These are phyloP conservation scores for Globia sparganii DNA, from an alignment of 2,888 invertebrate species.

Conservation along the genomic window DNA sequence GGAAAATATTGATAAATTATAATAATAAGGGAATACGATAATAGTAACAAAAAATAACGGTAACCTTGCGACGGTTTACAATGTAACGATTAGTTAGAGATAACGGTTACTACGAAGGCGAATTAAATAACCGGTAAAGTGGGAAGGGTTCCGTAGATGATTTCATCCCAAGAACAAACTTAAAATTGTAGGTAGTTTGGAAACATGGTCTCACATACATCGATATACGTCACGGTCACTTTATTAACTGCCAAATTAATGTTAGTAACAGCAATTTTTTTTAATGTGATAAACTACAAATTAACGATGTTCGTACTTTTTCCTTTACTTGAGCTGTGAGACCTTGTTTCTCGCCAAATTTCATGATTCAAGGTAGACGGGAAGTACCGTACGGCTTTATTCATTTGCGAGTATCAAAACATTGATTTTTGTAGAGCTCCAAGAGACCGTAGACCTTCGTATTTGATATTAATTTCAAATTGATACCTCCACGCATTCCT, in stretches of 20 bases:
- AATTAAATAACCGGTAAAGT: slow-evolving; percentile 17
- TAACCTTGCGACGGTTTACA: slow-evolving; percentile 34
- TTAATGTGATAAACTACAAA: neutral
- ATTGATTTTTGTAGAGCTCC: neutral
- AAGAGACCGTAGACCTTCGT: neutral
- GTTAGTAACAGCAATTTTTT: neutral
- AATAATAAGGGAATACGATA: slow-evolving; percentile 38
- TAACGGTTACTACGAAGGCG: slow-evolving; percentile 35
- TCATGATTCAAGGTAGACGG: neutral
- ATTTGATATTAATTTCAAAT: neutral
- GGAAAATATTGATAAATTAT: slow-evolving; percentile 50
- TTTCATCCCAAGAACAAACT: neutral
- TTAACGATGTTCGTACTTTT: neutral
- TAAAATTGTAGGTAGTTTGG: neutral
- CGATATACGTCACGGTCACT: neutral
- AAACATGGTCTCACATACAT: neutral
- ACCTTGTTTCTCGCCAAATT: neutral
- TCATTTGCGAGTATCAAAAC: neutral
- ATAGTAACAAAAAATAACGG: slow-evolving; percentile 36
- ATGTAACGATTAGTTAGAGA: slow-evolving; percentile 11
- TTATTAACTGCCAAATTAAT: neutral
- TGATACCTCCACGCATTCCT: neutral
- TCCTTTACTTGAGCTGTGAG: neutral
- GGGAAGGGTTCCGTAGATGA: neutral
- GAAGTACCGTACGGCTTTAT: neutral